phyloP scores from a whole-genome alignment of 2,888 invertebrate species.

The Omphaloscelis lunosa region DNA sequence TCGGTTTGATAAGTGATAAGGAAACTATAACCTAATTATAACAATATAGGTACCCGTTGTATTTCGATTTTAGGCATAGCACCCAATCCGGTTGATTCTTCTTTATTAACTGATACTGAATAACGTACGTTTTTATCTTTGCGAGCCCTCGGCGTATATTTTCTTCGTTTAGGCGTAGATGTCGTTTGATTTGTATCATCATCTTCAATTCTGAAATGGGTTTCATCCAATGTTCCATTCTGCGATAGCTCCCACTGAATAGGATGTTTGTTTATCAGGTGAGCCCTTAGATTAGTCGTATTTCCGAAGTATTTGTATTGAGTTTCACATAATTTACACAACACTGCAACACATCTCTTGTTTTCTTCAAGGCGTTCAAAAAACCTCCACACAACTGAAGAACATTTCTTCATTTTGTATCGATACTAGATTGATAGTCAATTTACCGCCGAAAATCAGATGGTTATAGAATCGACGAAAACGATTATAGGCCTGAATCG shows the following conservation, averaged over 20 bases:
- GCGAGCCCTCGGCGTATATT: constrained; percentile 75
- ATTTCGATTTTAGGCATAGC: constrained; percentile 84
- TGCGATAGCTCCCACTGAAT: constrained; percentile 87
- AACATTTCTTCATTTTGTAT: constrained; percentile 85
- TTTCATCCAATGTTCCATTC: constrained; percentile 81
- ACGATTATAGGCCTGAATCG: constrained; percentile 82
- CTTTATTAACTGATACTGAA: constrained; percentile 82
- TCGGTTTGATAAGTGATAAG: constrained; percentile 62
- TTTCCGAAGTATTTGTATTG: constrained; percentile 88
- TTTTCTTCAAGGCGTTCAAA: constrained; percentile 84
- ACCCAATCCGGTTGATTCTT: constrained; percentile 69
- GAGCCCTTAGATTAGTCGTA: constrained; percentile 86
- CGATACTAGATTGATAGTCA: constrained; percentile 74
- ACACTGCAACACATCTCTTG: constrained; percentile 82
- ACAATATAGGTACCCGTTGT: constrained; percentile 83
- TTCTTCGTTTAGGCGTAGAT: constrained; percentile 76
- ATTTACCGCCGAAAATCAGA: constrained; percentile 80
- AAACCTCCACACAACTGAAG: constrained; percentile 87
- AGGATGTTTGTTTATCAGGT: constrained; percentile 86
- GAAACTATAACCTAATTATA: constrained; percentile 69
- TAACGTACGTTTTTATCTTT: constrained; percentile 86
- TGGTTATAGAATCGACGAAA: constrained; percentile 73
- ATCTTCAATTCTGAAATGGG: constrained; percentile 74
- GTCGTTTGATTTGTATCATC: constrained; percentile 75
- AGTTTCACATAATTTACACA: constrained; percentile 88